phyloP scores from a whole-genome alignment of 2,888 invertebrate species.

The Pyrrhosoma nymphula region DNA sequence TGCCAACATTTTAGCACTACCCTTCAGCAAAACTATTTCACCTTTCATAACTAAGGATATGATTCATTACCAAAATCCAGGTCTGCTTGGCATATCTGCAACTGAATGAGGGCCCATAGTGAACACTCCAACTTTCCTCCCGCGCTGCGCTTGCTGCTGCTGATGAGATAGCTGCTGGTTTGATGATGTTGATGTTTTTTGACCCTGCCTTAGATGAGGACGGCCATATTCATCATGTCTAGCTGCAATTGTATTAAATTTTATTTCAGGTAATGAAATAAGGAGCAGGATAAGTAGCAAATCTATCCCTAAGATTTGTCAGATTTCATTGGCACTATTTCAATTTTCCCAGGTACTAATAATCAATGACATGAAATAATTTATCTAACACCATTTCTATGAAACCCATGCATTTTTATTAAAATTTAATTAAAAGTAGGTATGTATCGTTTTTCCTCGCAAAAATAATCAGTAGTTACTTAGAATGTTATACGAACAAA shows the following conservation, averaged over 20 bases:
- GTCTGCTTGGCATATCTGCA: constrained; percentile 79
- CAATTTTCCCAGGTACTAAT: too few species aligned
- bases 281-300: not conserved
- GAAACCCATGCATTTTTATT: too few species aligned
- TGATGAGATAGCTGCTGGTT: constrained; percentile 78
- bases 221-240: constrained; percentile 55
- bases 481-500: too few species aligned
- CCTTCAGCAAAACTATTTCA: not conserved
- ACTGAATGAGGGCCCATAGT: constrained; percentile 80
- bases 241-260: not conserved
- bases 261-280: not conserved
- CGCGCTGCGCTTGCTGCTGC: constrained; percentile 79
- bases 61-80: constrained; percentile 80
- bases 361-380: too few species aligned
- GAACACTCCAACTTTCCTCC: constrained; percentile 79
- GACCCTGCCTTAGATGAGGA: constrained; percentile 14
- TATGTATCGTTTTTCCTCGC: too few species aligned
- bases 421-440: too few species aligned
- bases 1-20: not conserved
- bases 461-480: too few species aligned
- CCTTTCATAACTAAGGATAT: not conserved
- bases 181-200: constrained; percentile 21
- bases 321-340: not conserved
- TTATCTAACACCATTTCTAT: too few species aligned
- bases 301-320: too few species aligned